Percentiles rank a stretch among this genome's conserved stretches.
These are phyloP conservation scores for Heliocidaris erythrogramma DNA, from an alignment of 35 echinoderm and acorn worm species.

Conservation along the genomic window DNA sequence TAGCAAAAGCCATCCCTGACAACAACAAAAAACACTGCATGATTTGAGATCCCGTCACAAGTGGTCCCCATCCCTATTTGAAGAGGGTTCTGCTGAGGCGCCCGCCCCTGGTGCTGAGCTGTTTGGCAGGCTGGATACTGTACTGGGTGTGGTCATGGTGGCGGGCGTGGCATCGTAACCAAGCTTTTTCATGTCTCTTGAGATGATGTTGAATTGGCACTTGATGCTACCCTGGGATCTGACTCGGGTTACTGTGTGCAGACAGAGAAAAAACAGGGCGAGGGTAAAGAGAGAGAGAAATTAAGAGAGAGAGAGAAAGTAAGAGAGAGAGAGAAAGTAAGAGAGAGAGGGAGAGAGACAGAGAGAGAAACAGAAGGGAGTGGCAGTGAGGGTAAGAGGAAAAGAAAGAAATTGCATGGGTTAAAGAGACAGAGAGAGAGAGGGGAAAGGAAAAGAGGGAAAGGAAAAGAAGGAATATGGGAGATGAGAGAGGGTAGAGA, in stretches of 20 bases:
- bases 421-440: neutral
- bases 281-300: neutral
- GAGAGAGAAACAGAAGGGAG: neutral
- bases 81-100: constrained; percentile 58
- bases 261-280: constrained; percentile 23
- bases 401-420: neutral
- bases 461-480: neutral
- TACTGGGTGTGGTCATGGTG: constrained; percentile 56
- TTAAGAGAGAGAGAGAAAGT: neutral
- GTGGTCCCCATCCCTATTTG: constrained; percentile 14
- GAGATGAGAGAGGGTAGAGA: neutral
- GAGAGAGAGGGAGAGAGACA: neutral
- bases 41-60: neutral
- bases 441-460: neutral
- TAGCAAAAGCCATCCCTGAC: no score
- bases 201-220: constrained; percentile 82
- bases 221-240: constrained; percentile 87
- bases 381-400: neutral
- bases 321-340: neutral
- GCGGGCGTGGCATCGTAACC: constrained; percentile 78
- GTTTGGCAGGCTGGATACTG: constrained; percentile 54
- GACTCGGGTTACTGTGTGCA: constrained; percentile 85
- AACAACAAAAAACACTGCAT: no score
- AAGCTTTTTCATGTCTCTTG: constrained; percentile 94
- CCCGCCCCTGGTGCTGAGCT: constrained; percentile 44